A percentile compares a stretch with the other conserved stretches of the same genome.
Conservation (phyloP, 2,113 vertebrate species). For the Xiphophorus hellerii region DNA sequence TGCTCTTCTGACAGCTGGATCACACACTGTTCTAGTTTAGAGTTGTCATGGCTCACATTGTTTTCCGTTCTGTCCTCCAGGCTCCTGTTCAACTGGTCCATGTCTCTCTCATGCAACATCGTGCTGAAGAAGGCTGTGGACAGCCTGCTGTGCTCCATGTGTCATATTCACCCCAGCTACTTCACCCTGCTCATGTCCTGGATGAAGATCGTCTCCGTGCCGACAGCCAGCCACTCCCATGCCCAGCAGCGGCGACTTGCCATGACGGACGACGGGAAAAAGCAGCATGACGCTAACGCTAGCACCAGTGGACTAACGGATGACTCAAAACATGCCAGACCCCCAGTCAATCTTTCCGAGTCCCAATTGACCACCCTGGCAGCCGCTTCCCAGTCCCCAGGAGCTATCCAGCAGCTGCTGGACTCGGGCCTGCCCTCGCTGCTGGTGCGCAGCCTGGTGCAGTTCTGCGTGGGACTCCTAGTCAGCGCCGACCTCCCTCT, state of each 20-base stretch:
- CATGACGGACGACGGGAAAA: conserved; percentile 98
- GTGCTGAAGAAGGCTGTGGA: conserved; percentile 99
- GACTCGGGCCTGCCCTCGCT: conserved; percentile 94
- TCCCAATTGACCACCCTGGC: conserved; percentile 94
- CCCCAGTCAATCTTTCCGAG: conserved; percentile 88
- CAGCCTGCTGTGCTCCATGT: conserved; percentile 97
- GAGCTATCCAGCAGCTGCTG: conserved; percentile 94
- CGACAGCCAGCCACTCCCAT: conserved; percentile 79
- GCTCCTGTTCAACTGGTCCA: conserved; percentile 96
- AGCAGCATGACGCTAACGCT: conserved; percentile 85
- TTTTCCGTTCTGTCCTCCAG: conserved; percentile 67
- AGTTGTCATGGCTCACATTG: background rate
- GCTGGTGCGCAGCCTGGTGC: conserved; percentile 92
- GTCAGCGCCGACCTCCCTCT: conserved; percentile 86
- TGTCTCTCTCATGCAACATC: conserved; percentile 95
- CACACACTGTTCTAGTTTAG: background rate
- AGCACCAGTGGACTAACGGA: conserved; percentile 87
- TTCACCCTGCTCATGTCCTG: conserved; percentile 98
- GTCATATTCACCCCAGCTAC: conserved; percentile 96
- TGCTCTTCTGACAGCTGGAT: background rate
- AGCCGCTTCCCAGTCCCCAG: conserved; percentile 94
- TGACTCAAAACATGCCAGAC: conserved; percentile 93
- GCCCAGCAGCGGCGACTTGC: conserved; percentile 90
- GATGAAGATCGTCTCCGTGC: conserved; percentile 92
- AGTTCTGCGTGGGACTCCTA: conserved; percentile 90